These are phyloP conservation scores for Sander vitreus DNA, from an alignment of 2,113 vertebrate genomes.

Conservation along the genomic window DNA sequence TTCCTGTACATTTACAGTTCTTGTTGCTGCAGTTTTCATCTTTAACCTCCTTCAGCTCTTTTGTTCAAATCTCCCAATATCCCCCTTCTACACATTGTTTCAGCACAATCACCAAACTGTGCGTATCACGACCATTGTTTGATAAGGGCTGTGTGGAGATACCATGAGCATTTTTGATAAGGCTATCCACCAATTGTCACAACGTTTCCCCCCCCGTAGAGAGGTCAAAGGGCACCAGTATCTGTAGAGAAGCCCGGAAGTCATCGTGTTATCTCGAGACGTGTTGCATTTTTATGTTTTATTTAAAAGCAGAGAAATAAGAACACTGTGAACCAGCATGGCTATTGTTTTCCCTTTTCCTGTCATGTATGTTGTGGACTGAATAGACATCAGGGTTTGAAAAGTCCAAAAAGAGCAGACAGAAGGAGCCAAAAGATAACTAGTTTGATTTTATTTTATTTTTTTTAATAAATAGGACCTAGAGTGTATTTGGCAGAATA, in stretches of 20 bases:
- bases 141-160: constrained; percentile 34
- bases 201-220: constrained; percentile 25
- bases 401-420: constrained; percentile 13
- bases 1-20: constrained; percentile 12
- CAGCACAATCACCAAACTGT: constrained; percentile 26
- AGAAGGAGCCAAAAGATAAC: background rate
- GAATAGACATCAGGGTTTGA: background rate
- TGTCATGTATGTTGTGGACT: too few relatives aligned
- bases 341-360: constrained; percentile 59
- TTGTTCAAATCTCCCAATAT: constrained; percentile 19
- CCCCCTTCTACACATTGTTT: constrained; percentile 18
- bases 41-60: constrained; percentile 19
- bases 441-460: constrained; percentile 2
- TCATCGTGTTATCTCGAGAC: constrained; percentile 41
- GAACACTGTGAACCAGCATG: constrained; percentile 12
- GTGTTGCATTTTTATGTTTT: constrained; percentile 24
- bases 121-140: constrained; percentile 62
- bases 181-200: constrained; percentile 51
- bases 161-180: constrained; percentile 56
- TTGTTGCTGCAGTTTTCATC: background rate
- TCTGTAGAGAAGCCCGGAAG: constrained; percentile 27
- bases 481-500: background rate
- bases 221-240: constrained; percentile 39
- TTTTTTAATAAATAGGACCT: background rate
- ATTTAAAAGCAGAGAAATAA: constrained; percentile 22